These are phyloP conservation scores for Notamacropus eugenii DNA, from an alignment of 2,797 vertebrate genomes.

Conservation along the genomic window DNA sequence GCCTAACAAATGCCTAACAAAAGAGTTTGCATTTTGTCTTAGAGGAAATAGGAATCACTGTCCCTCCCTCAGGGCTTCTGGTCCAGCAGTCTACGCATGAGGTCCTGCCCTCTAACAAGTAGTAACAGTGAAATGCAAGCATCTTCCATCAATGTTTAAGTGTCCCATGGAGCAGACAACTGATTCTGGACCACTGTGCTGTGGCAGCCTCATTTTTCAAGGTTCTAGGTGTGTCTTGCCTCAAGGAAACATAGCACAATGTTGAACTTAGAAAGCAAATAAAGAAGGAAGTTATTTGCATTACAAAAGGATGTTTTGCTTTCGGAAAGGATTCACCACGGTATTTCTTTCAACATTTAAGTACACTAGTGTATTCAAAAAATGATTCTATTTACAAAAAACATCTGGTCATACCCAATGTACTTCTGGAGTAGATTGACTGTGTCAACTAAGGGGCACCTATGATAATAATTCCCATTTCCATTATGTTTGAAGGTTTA, in stretches of 20 bases:
- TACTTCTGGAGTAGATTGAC: constrained; percentile 16
- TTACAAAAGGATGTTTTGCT: constrained; percentile 44
- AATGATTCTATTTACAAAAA: constrained; percentile 60
- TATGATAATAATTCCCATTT: neutral
- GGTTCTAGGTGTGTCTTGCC: neutral
- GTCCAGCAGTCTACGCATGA: neutral
- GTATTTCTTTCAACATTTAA: constrained; percentile 56
- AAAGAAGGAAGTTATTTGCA: constrained; percentile 9
- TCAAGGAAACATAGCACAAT: neutral
- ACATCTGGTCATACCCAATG: constrained; percentile 44
- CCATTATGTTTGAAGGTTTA: neutral
- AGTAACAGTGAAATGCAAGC: neutral
- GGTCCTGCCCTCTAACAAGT: neutral
- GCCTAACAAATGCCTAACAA: neutral
- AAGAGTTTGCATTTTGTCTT: neutral
- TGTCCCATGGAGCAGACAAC: neutral
- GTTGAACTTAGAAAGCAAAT: neutral
- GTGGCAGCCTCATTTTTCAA: constrained; percentile 1
- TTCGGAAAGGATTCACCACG: constrained; percentile 39
- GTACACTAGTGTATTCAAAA: constrained; percentile 49
- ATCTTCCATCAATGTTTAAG: neutral
- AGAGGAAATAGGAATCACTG: neutral
- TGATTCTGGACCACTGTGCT: neutral
- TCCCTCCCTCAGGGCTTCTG: neutral
- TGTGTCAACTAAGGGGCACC: constrained; percentile 23